phyloP scores from a whole-genome alignment of 2,113 vertebrate genomes.

The Copsychus sechellarum region DNA sequence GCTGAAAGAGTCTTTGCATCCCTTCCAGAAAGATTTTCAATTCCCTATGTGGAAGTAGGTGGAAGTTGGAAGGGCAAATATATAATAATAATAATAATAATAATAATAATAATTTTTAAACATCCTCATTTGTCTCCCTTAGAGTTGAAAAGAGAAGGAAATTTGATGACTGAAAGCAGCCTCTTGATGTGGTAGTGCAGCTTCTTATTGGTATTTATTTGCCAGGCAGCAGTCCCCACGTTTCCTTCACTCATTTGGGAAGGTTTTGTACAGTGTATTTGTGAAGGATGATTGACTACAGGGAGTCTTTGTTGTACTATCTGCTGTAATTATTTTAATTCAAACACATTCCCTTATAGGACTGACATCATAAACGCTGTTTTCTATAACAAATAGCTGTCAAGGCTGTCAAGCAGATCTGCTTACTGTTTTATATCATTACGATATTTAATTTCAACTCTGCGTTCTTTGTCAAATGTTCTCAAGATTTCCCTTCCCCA shows the following conservation, averaged over 20 bases:
- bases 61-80: background rate
- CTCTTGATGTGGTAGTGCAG: background rate
- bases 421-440: constrained; percentile 79
- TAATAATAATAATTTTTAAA: background rate
- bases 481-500: constrained; percentile 50
- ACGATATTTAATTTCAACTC: constrained; percentile 76
- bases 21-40: background rate
- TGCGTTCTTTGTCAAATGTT: constrained; percentile 44
- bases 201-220: background rate
- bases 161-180: background rate
- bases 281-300: constrained; percentile 70
- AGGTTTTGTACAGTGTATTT: constrained; percentile 29
- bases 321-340: constrained; percentile 77
- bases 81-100: background rate
- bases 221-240: background rate
- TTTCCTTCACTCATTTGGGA: constrained; percentile 25
- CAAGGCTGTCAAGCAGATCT: constrained; percentile 74
- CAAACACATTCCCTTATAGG: constrained; percentile 70
- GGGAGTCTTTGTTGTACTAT: constrained; percentile 75
- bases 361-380: constrained; percentile 76
- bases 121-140: background rate
- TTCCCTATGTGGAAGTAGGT: background rate
- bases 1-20: background rate
- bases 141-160: background rate
- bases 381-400: constrained; percentile 78